A percentile compares a stretch with the other conserved stretches of the same genome.
phyloP scores from a whole-genome alignment of 2,888 invertebrate species.

The Andrena trimmerana region DNA sequence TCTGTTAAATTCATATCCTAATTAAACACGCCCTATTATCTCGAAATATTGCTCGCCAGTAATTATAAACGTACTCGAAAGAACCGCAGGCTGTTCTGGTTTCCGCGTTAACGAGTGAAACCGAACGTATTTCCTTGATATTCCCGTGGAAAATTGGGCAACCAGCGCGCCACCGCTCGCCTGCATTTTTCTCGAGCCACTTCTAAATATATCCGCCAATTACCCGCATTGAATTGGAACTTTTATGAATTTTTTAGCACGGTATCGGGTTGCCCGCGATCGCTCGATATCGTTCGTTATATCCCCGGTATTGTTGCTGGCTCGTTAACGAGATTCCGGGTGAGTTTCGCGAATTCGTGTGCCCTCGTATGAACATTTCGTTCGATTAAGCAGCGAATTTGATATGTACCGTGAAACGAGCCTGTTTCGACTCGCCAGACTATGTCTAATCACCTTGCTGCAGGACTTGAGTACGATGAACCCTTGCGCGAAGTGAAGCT shows the following conservation, averaged over 20 bases:
- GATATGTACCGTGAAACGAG: not conserved
- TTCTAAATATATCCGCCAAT: not conserved
- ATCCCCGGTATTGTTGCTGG: not conserved
- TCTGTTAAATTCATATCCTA: not conserved
- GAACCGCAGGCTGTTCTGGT: not conserved
- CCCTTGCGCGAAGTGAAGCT: no score
- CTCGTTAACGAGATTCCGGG: slow-evolving; percentile 11
- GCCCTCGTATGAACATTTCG: not conserved
- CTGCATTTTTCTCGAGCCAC: not conserved
- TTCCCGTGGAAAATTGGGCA: slow-evolving; percentile 13
- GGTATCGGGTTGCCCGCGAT: not conserved
- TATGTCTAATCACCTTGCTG: not conserved
- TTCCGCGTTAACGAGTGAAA: slow-evolving; percentile 18
- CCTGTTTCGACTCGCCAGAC: not conserved
- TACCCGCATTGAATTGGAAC: not conserved
- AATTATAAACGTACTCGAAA: slow-evolving; percentile 24
- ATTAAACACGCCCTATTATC: not conserved
- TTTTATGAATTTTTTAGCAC: not conserved
- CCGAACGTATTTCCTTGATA: not conserved
- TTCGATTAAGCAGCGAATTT: not conserved
- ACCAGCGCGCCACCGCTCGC: not conserved
- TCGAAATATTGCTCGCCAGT: not conserved
- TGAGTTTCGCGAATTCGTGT: not conserved
- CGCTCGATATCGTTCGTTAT: not conserved
- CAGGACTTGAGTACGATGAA: no score